Base-by-base conservation (phyloP, 1,140 invertebrate species). In the Thaumatotibia leucotreta region DNA sequence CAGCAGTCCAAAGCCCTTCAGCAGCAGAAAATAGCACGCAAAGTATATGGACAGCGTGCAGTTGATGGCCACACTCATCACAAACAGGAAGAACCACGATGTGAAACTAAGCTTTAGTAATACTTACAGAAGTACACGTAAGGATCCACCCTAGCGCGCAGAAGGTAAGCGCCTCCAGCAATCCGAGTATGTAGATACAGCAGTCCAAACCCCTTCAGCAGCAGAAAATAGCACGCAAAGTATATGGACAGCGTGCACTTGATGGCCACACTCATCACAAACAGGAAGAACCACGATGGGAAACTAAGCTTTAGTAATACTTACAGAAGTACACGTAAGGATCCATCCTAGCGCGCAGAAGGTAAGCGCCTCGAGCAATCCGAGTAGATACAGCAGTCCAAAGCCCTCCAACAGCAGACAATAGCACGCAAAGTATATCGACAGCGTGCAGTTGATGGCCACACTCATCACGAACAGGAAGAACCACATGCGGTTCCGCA, bases 401-500 rank as follows among this genome's bases (percentile, higher is more conserved):
- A 97, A 97, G 5, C 96, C 96, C 89, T 97, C 96, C 27, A 96
- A 94, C 68, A 95, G 94, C 50, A 98, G 94, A 70, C 96, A 96
- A 76, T 97, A 97, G 75, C 95, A 97, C 24, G 96, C 96, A 84
- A 98, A 97, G 83, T 97, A 98, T 68, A 97, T 95, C 0, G 96
- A 96, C 67, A 97, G 95, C 0, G 96, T 95, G 83, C 96, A 97
- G 83, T 97, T 97, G 63, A 97, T 95, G 1, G 96, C 96, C 27
- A 97, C 93, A 75, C 95, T 95, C 89, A 96, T 93, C 0, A 97
- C 96, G 84, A 98, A 98, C 49, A 97, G 87, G 83, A 97, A 96
- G 88, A 98, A 98, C 97, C 97, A 98, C 92, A 96, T 96, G 80
- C 96, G 93, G 82, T 97, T 97, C 45, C 94, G 93, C 17, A 97